Conservation (phyloP, 2,113 vertebrate species). For the Argyrosomus japonicus region DNA sequence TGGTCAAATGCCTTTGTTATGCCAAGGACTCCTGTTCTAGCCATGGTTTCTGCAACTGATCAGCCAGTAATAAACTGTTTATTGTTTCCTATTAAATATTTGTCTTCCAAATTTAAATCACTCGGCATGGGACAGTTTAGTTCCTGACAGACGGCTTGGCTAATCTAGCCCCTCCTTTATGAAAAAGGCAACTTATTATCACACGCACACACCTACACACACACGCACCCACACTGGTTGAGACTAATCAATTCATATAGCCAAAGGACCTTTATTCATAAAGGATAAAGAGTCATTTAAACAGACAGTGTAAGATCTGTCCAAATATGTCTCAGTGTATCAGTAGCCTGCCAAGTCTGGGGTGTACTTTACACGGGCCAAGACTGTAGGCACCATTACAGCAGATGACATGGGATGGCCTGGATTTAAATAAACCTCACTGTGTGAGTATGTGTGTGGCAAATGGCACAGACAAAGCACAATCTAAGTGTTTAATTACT, state of each 20-base stretch:
- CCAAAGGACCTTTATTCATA: conserved; percentile 41
- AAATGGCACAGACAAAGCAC: neutral
- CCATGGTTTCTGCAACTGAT: conserved; percentile 1
- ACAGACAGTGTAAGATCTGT: conserved; percentile 19
- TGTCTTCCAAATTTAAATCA: neutral
- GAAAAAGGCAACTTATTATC: conserved; percentile 36
- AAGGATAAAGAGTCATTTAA: conserved; percentile 27
- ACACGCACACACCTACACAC: neutral
- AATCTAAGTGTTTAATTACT: conserved; percentile 9
- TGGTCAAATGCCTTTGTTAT: neutral
- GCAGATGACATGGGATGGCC: neutral
- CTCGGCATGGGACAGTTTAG: conserved; percentile 21
- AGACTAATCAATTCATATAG: conserved; percentile 44
- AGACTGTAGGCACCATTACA: conserved; percentile 36
- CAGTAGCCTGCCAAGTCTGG: conserved; percentile 24
- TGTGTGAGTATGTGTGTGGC: neutral
- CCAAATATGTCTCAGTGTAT: conserved; percentile 12
- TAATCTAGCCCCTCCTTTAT: conserved; percentile 6
- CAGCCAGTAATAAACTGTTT: neutral
- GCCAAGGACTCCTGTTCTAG: neutral
- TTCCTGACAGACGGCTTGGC: conserved; percentile 11
- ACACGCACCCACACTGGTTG: neutral
- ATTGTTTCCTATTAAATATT: neutral
- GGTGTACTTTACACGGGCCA: conserved; percentile 18
- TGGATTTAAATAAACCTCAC: conserved; percentile 21